Evolutionary conservation across 1,140 invertebrate species (phyloP).

Genomic region (Lethrus apterus): DNA sequence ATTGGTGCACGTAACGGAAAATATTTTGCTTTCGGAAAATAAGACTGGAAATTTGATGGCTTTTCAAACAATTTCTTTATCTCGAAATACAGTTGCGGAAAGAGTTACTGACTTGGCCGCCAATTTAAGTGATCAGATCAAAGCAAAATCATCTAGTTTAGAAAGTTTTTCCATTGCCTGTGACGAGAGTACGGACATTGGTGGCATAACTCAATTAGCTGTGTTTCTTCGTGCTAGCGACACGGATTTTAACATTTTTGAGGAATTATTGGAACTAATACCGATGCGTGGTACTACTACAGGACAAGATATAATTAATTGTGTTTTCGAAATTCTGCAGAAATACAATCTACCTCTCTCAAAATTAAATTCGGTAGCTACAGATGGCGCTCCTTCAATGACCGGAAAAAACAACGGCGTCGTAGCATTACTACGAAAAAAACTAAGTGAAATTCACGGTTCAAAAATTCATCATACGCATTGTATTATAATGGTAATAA

Average conservation of each 20-base stretch:
- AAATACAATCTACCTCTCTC: slow-evolving; percentile 13
- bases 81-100: slow-evolving; percentile 26
- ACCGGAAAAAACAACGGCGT: slow-evolving; percentile 13
- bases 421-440: slow-evolving; percentile 7
- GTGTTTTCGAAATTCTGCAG: slow-evolving; percentile 15
- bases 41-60: no score
- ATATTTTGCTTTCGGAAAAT: no score
- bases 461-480: not conserved
- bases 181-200: slow-evolving; percentile 27
- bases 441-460: no score
- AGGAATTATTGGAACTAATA: slow-evolving; percentile 16
- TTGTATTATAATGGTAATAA: slow-evolving; percentile 12
- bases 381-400: slow-evolving; percentile 35
- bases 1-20: no score
- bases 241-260: no score
- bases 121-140: slow-evolving; percentile 20
- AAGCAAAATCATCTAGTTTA: slow-evolving; percentile 15
- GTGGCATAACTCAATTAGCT: slow-evolving; percentile 3
- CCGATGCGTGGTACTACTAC: slow-evolving; percentile 13
- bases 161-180: slow-evolving; percentile 3
- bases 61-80: slow-evolving; percentile 17
- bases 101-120: slow-evolving; percentile 25
- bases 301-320: slow-evolving; percentile 16
- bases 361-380: slow-evolving; percentile 25
- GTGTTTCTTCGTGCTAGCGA: no score